Evolutionary conservation across 2,888 invertebrate species (phyloP).

Genomic region (Machimus atricapillus): DNA sequence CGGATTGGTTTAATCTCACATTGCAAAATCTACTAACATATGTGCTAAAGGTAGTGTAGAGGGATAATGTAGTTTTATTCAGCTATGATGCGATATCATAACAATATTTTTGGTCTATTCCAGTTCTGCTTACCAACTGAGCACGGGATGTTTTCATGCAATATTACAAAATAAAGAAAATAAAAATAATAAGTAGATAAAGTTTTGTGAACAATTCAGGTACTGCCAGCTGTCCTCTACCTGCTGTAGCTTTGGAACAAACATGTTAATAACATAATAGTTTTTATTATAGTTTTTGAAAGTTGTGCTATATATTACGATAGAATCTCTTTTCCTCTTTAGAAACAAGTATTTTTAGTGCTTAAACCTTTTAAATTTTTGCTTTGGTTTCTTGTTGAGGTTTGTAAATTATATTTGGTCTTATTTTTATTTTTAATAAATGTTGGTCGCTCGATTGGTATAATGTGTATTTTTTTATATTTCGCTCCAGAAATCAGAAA

Average conservation of each 20-base stretch:
- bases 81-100: background rate
- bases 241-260: background rate
- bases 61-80: background rate
- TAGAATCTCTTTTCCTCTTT: background rate
- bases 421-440: background rate
- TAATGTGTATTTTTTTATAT: background rate
- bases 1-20: background rate
- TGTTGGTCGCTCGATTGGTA: background rate
- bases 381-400: background rate
- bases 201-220: background rate
- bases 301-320: background rate
- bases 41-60: background rate
- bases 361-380: background rate
- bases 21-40: background rate
- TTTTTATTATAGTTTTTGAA: background rate
- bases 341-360: background rate
- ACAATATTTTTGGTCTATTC: background rate
- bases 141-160: background rate
- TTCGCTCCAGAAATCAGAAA: no score
- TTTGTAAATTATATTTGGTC: background rate
- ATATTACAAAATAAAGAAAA: background rate
- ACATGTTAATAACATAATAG: background rate
- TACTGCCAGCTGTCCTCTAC: background rate
- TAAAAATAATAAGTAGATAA: background rate
- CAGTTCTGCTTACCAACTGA: constrained; percentile 8